phyloP scores from a whole-genome alignment of 2,888 invertebrate species.

The Aleiodes alternator region DNA sequence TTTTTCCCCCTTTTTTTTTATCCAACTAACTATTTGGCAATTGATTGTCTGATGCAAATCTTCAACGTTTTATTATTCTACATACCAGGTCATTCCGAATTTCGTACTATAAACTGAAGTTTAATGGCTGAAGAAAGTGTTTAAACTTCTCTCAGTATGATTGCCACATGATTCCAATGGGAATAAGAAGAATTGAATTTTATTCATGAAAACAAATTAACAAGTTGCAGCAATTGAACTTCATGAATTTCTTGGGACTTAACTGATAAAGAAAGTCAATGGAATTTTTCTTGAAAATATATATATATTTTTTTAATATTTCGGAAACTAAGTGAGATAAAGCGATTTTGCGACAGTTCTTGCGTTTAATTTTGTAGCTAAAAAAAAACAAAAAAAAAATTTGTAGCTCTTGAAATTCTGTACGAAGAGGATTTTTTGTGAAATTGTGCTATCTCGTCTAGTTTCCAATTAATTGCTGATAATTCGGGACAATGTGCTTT shows the following conservation, averaged over 20 bases:
- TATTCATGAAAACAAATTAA: not conserved
- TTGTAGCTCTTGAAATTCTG: too few relatives aligned
- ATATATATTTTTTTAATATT: too few relatives aligned
- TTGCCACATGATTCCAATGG: not conserved
- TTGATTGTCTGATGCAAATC: slow-evolving; percentile 63
- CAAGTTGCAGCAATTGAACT: not conserved
- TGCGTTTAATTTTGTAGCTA: too few relatives aligned
- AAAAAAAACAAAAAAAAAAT: too few relatives aligned
- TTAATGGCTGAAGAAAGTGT: too few relatives aligned
- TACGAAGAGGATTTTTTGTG: too few relatives aligned
- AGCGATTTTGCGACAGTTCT: too few relatives aligned
- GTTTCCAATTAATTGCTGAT: too few relatives aligned
- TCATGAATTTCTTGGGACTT: too few relatives aligned
- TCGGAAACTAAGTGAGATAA: too few relatives aligned
- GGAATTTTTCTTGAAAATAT: not conserved
- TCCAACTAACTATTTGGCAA: slow-evolving; percentile 59
- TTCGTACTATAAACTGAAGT: not conserved
- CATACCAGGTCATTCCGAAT: not conserved
- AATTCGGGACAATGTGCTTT: too few relatives aligned
- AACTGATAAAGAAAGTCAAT: not conserved
- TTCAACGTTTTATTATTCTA: slow-evolving; percentile 26
- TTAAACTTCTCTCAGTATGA: not conserved
- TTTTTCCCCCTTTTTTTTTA: not conserved
- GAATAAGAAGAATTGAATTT: not conserved
- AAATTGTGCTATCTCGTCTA: too few relatives aligned